Conservation (phyloP, 2,797 vertebrate genomes). For the Hybognathus amarus region DNA sequence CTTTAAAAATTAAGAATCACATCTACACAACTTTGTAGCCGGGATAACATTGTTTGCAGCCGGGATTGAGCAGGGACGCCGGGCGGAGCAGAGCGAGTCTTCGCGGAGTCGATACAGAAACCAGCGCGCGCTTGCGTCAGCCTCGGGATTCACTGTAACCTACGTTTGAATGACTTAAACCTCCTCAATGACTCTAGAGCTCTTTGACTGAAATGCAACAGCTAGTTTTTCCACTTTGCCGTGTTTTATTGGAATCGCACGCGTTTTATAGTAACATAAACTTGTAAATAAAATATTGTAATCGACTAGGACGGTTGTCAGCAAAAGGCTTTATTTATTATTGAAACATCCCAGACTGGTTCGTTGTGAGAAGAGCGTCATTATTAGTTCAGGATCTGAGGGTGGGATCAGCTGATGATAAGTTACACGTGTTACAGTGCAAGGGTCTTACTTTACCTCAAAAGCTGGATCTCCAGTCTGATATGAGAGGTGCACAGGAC, state of each 20-base stretch:
- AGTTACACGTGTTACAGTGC: constrained; percentile 54
- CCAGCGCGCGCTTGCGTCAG: constrained; percentile 28
- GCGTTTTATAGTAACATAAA: neutral
- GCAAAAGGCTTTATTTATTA: neutral
- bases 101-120: neutral
- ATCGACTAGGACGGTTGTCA: neutral
- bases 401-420: constrained; percentile 33
- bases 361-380: neutral
- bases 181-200: neutral
- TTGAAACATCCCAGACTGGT: neutral
- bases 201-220: neutral
- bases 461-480: constrained; percentile 24
- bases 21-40: neutral
- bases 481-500: constrained; percentile 38
- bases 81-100: neutral
- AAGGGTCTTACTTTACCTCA: constrained; percentile 54
- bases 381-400: neutral
- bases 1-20: neutral
- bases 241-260: constrained; percentile 19
- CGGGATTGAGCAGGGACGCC: neutral
- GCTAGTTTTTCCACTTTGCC: constrained; percentile 30
- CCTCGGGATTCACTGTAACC: neutral
- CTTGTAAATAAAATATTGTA: neutral
- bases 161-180: neutral
- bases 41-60: neutral